These are phyloP conservation scores for Eristalis pertinax DNA, from an alignment of 2,888 invertebrate species.

Conservation along the genomic window DNA sequence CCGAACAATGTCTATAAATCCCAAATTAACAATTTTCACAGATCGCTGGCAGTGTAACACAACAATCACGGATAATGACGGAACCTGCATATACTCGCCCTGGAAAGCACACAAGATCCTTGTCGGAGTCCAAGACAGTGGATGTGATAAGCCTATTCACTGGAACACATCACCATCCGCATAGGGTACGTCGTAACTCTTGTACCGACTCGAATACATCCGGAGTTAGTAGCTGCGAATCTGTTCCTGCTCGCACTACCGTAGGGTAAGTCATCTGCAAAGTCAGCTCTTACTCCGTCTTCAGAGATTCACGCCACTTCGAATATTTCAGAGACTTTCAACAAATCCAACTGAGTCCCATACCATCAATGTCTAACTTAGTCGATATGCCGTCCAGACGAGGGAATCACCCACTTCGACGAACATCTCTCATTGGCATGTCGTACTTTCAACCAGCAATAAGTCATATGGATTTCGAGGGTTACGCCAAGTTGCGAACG, in stretches of 20 bases:
- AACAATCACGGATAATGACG: conserved; percentile 83
- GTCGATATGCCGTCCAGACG: conserved; percentile 81
- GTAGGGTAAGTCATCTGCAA: conserved; percentile 82
- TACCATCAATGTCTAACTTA: conserved; percentile 91
- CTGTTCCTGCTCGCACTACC: conserved; percentile 85
- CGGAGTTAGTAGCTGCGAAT: conserved; percentile 91
- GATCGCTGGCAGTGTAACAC: conserved; percentile 65
- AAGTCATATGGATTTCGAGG: conserved; percentile 89
- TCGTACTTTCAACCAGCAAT: conserved; percentile 81
- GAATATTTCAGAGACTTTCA: conserved; percentile 84
- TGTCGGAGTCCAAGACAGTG: conserved; percentile 87
- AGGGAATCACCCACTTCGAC: conserved; percentile 76
- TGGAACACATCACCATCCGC: conserved; percentile 76
- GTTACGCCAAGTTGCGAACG: conserved; percentile 88
- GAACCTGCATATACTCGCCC: conserved; percentile 79
- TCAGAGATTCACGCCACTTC: neutral
- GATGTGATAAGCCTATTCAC: conserved; percentile 82
- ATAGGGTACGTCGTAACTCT: conserved; percentile 84
- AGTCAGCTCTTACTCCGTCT: neutral
- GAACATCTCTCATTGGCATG: conserved; percentile 78
- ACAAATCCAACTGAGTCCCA: conserved; percentile 91
- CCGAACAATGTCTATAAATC: conserved; percentile 10
- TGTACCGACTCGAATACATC: conserved; percentile 91
- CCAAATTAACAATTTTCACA: neutral
- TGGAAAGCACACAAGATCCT: conserved; percentile 84